phyloP scores from a whole-genome alignment of 2,113 vertebrate genomes.

The Urocynchramus pylzowi region DNA sequence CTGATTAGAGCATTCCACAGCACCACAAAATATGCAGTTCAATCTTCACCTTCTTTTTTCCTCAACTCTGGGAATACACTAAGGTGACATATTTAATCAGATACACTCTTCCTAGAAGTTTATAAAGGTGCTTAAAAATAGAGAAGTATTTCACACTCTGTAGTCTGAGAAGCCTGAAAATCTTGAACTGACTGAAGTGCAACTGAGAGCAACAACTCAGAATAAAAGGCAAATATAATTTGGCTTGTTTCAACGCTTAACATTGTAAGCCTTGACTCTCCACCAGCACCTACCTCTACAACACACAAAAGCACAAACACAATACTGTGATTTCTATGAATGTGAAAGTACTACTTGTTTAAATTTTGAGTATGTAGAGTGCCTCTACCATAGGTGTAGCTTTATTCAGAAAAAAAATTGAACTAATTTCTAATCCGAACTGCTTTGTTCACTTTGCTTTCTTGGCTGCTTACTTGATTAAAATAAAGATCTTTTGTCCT shows the following conservation, averaged over 20 bases:
- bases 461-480: background rate
- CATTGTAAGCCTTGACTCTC: background rate
- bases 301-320: background rate
- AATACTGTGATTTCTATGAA: background rate
- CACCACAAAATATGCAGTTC: background rate
- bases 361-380: background rate
- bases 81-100: background rate
- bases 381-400: background rate
- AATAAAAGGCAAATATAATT: background rate
- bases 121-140: background rate
- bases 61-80: background rate
- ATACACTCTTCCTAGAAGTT: background rate
- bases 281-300: background rate
- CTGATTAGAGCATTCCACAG: background rate
- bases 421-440: background rate
- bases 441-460: background rate
- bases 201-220: background rate
- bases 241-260: background rate
- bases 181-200: background rate
- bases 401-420: background rate
- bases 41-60: background rate
- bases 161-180: background rate
- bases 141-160: background rate
- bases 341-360: background rate
- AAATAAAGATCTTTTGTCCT: background rate